These are phyloP conservation scores for Xanthia icteritia DNA, from an alignment of 2,888 invertebrate genomes.

Conservation along the genomic window DNA sequence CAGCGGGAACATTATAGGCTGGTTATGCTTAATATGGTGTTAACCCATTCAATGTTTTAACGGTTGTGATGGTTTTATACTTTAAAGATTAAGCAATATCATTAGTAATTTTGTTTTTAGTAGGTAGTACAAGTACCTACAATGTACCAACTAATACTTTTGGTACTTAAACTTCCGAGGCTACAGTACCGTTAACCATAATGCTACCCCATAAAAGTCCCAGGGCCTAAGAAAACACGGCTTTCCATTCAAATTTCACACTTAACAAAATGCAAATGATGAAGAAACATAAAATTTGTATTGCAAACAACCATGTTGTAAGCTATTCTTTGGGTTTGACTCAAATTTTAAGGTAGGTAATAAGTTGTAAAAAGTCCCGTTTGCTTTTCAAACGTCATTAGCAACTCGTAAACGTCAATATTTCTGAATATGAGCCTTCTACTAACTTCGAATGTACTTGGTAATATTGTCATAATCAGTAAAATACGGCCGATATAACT, in stretches of 20 bases:
- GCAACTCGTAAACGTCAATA: background rate
- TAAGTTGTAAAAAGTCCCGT: slow-evolving; percentile 43
- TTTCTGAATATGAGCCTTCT: background rate
- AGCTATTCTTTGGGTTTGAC: slow-evolving; percentile 32
- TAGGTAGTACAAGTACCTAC: background rate
- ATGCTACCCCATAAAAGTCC: slow-evolving; percentile 19
- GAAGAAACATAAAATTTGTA: slow-evolving; percentile 48
- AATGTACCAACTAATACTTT: slow-evolving; percentile 8
- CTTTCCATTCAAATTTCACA: slow-evolving; percentile 52
- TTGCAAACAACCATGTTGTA: slow-evolving; percentile 36
- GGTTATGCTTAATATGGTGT: no score
- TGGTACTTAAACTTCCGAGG: slow-evolving; percentile 24
- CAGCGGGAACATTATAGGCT: no score
- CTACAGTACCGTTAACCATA: slow-evolving; percentile 35
- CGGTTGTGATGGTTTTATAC: background rate
- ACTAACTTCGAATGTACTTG: background rate
- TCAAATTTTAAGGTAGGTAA: slow-evolving; percentile 24
- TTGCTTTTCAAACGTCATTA: slow-evolving; percentile 34
- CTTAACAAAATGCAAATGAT: slow-evolving; percentile 56
- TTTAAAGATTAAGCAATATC: background rate
- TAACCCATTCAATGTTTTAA: background rate
- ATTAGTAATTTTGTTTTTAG: background rate
- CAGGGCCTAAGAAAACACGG: slow-evolving; percentile 30
- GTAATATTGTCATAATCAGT: background rate
- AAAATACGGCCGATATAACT: no score